Evolutionary conservation across 2,797 vertebrate species (phyloP).

Genomic region (Chelon labrosus): DNA sequence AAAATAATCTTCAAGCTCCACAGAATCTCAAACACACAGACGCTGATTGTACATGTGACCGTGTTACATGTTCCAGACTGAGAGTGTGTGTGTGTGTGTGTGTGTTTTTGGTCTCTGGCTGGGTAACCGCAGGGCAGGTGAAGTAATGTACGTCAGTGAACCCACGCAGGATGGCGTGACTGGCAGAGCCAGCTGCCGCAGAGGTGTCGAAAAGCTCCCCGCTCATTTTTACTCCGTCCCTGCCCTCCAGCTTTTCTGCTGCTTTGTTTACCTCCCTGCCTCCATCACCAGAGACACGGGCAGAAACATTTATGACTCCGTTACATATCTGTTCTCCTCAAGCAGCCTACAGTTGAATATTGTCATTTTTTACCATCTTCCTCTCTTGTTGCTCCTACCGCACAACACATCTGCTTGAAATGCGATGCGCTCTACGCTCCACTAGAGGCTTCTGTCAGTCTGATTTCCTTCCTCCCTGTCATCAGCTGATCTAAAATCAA

Average conservation of each 20-base stretch:
- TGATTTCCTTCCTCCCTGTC: neutral
- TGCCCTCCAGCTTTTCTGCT: constrained; percentile 54
- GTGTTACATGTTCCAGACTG: constrained; percentile 3
- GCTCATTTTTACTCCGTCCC: constrained; percentile 40
- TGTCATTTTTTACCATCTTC: neutral
- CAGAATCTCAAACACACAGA: constrained; percentile 8
- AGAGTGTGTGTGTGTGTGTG: constrained; percentile 25
- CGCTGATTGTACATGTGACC: constrained; percentile 13
- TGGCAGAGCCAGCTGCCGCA: constrained; percentile 70
- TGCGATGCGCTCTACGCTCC: neutral
- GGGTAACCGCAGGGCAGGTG: constrained; percentile 66
- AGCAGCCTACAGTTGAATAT: neutral
- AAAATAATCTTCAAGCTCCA: neutral
- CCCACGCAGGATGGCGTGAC: constrained; percentile 66
- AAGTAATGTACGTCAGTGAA: constrained; percentile 63
- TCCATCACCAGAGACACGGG: constrained; percentile 15
- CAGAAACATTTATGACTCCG: neutral
- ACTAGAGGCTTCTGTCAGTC: neutral
- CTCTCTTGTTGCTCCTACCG: neutral
- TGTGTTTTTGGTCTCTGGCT: constrained; percentile 36
- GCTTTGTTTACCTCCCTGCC: constrained; percentile 47
- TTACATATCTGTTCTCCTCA: constrained; percentile 6
- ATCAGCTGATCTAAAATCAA: neutral
- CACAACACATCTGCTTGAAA: neutral
- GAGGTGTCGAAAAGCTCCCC: constrained; percentile 73